These are phyloP conservation scores for Drosophila subsilvestris DNA, from an alignment of 2,888 invertebrate species.

Conservation along the genomic window DNA sequence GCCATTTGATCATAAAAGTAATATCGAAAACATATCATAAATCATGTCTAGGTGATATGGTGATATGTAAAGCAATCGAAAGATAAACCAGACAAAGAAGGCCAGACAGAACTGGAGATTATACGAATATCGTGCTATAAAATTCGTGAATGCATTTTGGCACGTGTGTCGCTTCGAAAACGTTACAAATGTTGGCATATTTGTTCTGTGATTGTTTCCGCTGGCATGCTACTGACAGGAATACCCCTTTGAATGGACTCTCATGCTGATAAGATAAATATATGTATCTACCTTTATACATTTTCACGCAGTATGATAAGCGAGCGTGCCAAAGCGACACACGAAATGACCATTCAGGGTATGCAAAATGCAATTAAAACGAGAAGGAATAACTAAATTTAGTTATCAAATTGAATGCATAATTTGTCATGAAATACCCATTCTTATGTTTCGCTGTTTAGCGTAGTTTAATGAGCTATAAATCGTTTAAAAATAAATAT, in stretches of 20 bases:
- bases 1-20: not conserved
- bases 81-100: not conserved
- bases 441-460: not conserved
- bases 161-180: not conserved
- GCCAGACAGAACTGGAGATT: not conserved
- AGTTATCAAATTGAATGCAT: no score
- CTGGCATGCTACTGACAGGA: not conserved
- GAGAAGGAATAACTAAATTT: not conserved
- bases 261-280: not conserved
- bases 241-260: not conserved
- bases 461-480: not conserved
- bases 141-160: not conserved
- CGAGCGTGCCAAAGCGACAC: not conserved
- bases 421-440: no score
- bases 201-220: not conserved
- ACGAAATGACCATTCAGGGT: not conserved
- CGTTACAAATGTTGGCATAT: no score
- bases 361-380: not conserved
- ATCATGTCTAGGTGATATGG: not conserved
- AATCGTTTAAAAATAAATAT: not conserved
- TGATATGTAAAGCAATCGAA: not conserved
- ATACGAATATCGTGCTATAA: no score
- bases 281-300: not conserved
- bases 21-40: not conserved
- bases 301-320: not conserved